phyloP scores from a whole-genome alignment of 2,113 vertebrate genomes.

The Cnemophilus loriae region DNA sequence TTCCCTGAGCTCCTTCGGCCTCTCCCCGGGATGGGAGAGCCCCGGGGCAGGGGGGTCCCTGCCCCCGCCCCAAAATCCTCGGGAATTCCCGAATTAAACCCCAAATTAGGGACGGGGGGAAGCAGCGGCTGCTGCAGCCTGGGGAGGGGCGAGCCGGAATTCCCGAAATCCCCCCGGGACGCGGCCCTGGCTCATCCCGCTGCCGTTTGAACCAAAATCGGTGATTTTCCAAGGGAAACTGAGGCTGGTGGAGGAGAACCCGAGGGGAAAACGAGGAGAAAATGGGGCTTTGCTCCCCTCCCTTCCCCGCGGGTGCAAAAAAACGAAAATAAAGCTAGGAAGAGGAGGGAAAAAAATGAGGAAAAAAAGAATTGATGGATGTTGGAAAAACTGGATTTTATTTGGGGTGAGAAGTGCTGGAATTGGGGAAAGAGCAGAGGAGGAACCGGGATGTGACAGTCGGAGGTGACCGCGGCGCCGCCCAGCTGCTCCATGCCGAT shows the following conservation, averaged over 20 bases:
- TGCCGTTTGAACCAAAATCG: not conserved
- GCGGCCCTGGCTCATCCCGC: rapidly evolving
- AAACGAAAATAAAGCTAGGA: not conserved
- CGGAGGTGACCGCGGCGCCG: rapidly evolving
- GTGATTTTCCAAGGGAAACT: not conserved
- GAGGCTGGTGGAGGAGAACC: not conserved
- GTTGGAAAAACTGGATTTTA: rapidly evolving
- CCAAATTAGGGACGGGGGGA: rapidly evolving
- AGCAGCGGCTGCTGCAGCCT: too few relatives aligned
- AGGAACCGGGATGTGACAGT: rapidly evolving
- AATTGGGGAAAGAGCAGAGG: not conserved
- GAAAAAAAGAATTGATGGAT: too few relatives aligned
- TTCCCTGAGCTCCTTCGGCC: not conserved
- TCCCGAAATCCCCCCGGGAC: not conserved
- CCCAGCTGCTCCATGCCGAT: rapidly evolving
- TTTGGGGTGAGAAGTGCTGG: not conserved
- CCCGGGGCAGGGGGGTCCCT: not conserved
- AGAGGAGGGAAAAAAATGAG: rapidly evolving
- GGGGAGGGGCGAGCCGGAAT: rapidly evolving
- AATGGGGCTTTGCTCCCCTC: rapidly evolving
- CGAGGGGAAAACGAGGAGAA: rapidly evolving
- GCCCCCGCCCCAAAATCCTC: not conserved
- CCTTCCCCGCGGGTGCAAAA: not conserved
- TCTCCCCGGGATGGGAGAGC: not conserved
- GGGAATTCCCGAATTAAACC: not conserved